Conservation (phyloP, 2,888 invertebrate genomes). For the Cerastis rubricosa region DNA sequence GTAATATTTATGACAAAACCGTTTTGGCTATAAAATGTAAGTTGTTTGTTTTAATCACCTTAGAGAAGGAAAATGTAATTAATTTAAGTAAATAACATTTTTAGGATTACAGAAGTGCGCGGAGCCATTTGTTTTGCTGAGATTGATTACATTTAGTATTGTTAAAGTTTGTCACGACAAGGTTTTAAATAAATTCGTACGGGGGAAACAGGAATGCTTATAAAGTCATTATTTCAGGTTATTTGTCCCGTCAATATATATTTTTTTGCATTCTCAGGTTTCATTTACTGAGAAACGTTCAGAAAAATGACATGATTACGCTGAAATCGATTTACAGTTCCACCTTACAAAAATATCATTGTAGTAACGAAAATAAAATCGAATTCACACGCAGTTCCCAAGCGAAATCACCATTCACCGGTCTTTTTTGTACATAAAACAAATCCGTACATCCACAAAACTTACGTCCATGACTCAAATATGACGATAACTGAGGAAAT, state of each 20-base stretch:
- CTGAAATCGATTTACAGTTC: not conserved
- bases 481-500: constrained; percentile 37
- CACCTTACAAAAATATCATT: not conserved
- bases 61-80: not conserved
- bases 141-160: not conserved
- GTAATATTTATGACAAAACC: not conserved
- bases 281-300: not conserved
- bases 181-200: not conserved
- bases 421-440: not conserved
- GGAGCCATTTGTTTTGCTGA: not conserved
- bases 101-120: too few relatives aligned
- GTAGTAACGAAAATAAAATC: not conserved
- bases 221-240: not conserved
- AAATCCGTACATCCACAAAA: constrained; percentile 4
- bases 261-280: not conserved
- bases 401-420: not conserved
- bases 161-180: not conserved
- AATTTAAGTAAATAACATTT: not conserved
- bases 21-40: not conserved
- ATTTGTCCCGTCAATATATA: too few relatives aligned
- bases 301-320: not conserved
- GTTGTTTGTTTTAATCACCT: not conserved
- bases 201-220: not conserved
- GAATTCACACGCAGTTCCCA: not conserved
- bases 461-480: constrained; percentile 19